phyloP scores from a whole-genome alignment of 2,888 invertebrate genomes.

The Altica lythri region DNA sequence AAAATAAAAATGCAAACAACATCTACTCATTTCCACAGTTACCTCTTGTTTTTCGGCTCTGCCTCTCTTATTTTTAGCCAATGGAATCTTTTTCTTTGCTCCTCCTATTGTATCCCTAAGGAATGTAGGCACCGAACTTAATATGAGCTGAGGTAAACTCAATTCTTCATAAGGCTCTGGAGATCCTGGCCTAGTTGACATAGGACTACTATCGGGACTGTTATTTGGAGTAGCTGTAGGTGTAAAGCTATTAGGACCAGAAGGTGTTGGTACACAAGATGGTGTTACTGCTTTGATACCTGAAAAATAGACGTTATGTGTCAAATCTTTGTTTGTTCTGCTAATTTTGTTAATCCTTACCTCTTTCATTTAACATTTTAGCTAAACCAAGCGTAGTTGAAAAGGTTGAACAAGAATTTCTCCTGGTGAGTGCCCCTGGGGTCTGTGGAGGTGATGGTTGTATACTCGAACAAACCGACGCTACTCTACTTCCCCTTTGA shows the following conservation, averaged over 20 bases:
- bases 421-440: conserved; percentile 65
- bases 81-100: conserved; percentile 48
- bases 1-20: conserved; percentile 26
- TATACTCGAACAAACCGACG: conserved; percentile 66
- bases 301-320: conserved; percentile 33
- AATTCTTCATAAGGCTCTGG: conserved; percentile 59
- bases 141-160: conserved; percentile 61
- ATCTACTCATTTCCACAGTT: conserved; percentile 26
- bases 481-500: conserved; percentile 67
- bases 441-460: conserved; percentile 60
- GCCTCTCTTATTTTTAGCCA: conserved; percentile 30
- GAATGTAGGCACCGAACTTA: conserved; percentile 70
- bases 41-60: conserved; percentile 43
- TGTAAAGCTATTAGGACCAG: conserved; percentile 68
- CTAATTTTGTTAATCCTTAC: conserved; percentile 35
- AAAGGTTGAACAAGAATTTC: conserved; percentile 81
- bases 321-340: not conserved
- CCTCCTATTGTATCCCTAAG: conserved; percentile 66
- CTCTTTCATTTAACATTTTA: conserved; percentile 77
- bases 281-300: conserved; percentile 75
- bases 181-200: conserved; percentile 60
- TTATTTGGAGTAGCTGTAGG: conserved; percentile 89
- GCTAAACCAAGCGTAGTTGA: conserved; percentile 74
- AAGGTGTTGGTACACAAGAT: conserved; percentile 68
- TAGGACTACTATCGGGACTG: conserved; percentile 74